phyloP scores from a whole-genome alignment of 2,113 vertebrate genomes.

The Scopus umbretta region DNA sequence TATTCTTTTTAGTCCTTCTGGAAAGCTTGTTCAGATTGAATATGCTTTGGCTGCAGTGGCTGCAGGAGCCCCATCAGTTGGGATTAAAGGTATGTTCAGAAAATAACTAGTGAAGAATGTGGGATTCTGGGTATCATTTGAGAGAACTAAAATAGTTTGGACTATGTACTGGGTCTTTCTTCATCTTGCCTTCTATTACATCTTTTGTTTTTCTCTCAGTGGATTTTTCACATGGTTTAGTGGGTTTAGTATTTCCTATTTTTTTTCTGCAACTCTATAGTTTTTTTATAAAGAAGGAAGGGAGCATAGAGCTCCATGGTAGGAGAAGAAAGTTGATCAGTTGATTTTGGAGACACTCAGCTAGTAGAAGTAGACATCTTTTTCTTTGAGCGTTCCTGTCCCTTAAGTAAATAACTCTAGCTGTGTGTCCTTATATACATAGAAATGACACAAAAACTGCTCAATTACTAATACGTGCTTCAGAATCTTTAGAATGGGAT shows the following conservation, averaged over 20 bases:
- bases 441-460: not conserved
- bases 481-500: not conserved
- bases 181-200: not conserved
- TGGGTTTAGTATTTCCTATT: not conserved
- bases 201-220: not conserved
- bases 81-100: constrained; percentile 89
- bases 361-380: not conserved
- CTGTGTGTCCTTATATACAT: not conserved
- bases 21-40: constrained; percentile 98
- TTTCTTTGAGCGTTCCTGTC: not conserved
- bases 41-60: constrained; percentile 98
- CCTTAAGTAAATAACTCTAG: not conserved
- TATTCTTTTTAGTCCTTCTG: constrained; percentile 83
- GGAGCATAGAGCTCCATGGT: not conserved
- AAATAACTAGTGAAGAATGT: not conserved
- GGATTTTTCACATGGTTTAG: not conserved
- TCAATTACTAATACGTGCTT: not conserved
- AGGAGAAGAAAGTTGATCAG: not conserved
- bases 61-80: constrained; percentile 95
- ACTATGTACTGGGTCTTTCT: not conserved
- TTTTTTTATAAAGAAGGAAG: not conserved
- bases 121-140: not conserved
- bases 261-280: not conserved
- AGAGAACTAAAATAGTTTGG: not conserved
- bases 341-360: not conserved